Percentiles rank a stretch among this genome's conserved stretches.
phyloP scores from a whole-genome alignment of 1,140 invertebrate genomes.

The Delia radicum region DNA sequence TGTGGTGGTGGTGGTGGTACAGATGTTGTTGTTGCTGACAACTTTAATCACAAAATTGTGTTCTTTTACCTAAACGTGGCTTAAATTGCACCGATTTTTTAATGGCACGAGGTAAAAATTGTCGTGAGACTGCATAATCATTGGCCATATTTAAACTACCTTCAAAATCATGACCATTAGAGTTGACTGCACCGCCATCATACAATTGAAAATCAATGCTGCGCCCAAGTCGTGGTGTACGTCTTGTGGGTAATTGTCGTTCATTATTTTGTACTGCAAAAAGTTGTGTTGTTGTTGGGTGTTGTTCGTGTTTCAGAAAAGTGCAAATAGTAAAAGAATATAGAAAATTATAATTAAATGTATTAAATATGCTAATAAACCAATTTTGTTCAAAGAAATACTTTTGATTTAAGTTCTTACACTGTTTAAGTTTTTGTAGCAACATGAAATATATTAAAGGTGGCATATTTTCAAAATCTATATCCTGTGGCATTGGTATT shows the following conservation, averaged over 20 bases:
- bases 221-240: constrained; percentile 50
- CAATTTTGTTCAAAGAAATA: neutral
- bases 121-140: constrained; percentile 31
- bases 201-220: constrained; percentile 50
- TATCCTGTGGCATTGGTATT: constrained; percentile 32
- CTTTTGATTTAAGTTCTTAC: constrained; percentile 38
- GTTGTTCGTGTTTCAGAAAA: neutral
- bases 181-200: constrained; percentile 21
- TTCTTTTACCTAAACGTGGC: constrained; percentile 52
- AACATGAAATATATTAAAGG: constrained; percentile 48
- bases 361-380: neutral
- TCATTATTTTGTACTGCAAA: constrained; percentile 42
- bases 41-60: constrained; percentile 42
- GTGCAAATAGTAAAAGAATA: neutral
- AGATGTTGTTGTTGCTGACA: neutral
- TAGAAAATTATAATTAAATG: constrained; percentile 2
- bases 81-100: constrained; percentile 55
- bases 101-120: constrained; percentile 48
- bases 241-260: constrained; percentile 36
- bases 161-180: neutral
- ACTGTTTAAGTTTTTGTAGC: constrained; percentile 45
- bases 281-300: neutral
- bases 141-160: constrained; percentile 25
- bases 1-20: constrained; percentile 11
- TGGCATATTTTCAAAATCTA: constrained; percentile 50